Evolutionary conservation across 1,140 invertebrate genomes (phyloP), one percentile per base, ranked within the genome.

Genomic region (Drosophila triauraria): DNA sequence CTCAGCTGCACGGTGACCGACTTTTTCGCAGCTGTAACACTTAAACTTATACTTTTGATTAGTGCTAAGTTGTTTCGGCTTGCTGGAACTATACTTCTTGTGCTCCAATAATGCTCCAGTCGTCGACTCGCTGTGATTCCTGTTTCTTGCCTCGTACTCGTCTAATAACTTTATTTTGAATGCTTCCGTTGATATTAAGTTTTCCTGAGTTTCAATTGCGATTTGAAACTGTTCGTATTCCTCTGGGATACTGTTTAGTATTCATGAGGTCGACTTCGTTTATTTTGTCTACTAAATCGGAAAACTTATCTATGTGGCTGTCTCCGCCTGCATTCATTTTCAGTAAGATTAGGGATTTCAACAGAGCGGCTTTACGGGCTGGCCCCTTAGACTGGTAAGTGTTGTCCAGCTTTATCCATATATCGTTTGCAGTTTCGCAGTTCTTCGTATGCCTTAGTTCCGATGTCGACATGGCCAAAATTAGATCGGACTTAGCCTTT

Each of bases 11-110:
- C 20, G 20, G 20, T 44, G 42, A 32, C 42, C 27, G 40, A 44
- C 42, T 44, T 59, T 47, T 32, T 17, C 42, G 27, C 42, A 59
- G 42, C n/a, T 59, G 57, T 59, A 46, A 32, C 42, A 59, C 46
- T 23, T 59, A 32, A 59, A 59, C 42, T 59, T 32, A 15, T 46
- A 59, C 27, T 47, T 35, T 60, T 48, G 13, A 60, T 47, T 60
- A 20, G 17, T n/a, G 17, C 4, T 23, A n/a, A 12, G 3, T 6
- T 47, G 1, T 35, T 47, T 23, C 0, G 58, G 13, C 15, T 47
- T 60, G 17, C 27, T 60, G 17, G 8, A 15, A 35, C 23, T 59
- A 13, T 32, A 60, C 43, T 60, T 60, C 20, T 48, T 48, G 4
- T 32, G 25, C 6, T 7, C 17, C 13, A 46, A 32, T 32, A 32